Percentiles rank a stretch among this genome's conserved stretches.
Conservation (phyloP, 1,140 invertebrate species). For the Octopus sinensis region DNA sequence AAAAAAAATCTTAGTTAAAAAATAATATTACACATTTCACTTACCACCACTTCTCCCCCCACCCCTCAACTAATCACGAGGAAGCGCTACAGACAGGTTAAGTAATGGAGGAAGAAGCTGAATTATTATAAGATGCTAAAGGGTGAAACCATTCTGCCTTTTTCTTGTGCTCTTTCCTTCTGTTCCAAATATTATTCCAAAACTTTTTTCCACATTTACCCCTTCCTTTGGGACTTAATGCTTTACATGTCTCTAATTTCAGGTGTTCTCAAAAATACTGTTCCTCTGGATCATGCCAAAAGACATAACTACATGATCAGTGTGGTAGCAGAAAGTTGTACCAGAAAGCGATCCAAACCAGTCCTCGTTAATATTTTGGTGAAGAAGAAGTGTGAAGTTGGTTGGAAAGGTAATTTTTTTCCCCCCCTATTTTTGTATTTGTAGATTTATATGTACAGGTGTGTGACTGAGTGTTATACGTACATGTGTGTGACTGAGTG, state of each 20-base stretch:
- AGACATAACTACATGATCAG: conserved; percentile 91
- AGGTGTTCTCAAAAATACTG: conserved; percentile 85
- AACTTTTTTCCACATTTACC: background rate
- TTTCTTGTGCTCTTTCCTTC: background rate
- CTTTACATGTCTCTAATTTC: conserved; percentile 21
- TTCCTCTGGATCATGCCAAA: conserved; percentile 82
- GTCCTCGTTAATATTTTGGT: conserved; percentile 94
- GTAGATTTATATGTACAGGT: too few species aligned
- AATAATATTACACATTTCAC: too few species aligned
- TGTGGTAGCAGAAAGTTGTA: conserved; percentile 93
- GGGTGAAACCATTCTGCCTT: background rate
- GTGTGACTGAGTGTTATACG: too few species aligned
- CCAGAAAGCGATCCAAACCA: conserved; percentile 79
- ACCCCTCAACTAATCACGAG: too few species aligned
- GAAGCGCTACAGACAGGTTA: too few species aligned
- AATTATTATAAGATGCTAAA: too few species aligned
- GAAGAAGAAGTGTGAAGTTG: conserved; percentile 69
- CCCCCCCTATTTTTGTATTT: too few species aligned
- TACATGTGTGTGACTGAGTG: too few species aligned
- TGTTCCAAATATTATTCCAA: background rate
- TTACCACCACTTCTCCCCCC: too few species aligned
- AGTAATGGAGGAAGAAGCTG: too few species aligned
- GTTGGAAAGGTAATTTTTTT: conserved; percentile 69
- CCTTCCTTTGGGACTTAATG: background rate
- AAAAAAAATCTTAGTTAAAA: too few species aligned